These are phyloP conservation scores for Prosapia bicincta DNA, from an alignment of 2,888 invertebrate genomes.

Conservation along the genomic window DNA sequence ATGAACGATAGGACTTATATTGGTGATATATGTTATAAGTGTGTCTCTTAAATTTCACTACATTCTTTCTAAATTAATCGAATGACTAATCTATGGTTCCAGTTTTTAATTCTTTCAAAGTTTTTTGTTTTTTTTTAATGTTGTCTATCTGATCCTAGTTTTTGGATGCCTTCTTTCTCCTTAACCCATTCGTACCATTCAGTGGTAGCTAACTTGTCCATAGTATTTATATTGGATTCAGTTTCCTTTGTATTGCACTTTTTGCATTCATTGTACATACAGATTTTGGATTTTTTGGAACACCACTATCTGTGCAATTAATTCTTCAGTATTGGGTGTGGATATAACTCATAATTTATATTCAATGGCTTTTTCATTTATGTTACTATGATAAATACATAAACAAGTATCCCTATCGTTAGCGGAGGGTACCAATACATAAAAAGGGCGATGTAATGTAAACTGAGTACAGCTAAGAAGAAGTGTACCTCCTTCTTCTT, in stretches of 20 bases:
- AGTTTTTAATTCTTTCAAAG: not conserved
- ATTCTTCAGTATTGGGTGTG: not conserved
- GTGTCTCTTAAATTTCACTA: not conserved
- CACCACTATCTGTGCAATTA: not conserved
- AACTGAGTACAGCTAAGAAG: no score
- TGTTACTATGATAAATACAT: not conserved
- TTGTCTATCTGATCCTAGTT: not conserved
- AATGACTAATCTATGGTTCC: not conserved
- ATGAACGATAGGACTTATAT: not conserved
- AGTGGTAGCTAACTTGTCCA: not conserved
- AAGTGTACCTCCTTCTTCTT: no score
- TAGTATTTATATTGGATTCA: not conserved
- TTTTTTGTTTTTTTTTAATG: not conserved
- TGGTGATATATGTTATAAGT: constrained; percentile 4
- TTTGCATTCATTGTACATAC: not conserved
- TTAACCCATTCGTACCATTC: not conserved
- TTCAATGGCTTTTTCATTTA: not conserved
- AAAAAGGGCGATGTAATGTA: not conserved
- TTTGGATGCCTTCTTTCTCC: not conserved
- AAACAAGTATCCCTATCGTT: not conserved
- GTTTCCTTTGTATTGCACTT: not conserved
- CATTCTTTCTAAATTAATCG: no score
- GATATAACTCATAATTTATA: not conserved
- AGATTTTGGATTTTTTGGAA: not conserved
- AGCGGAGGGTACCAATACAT: not conserved